Evolutionary conservation across 92 coral and sea anemone species (phyloP).

Genomic region (Palythoa heliodiscus): DNA sequence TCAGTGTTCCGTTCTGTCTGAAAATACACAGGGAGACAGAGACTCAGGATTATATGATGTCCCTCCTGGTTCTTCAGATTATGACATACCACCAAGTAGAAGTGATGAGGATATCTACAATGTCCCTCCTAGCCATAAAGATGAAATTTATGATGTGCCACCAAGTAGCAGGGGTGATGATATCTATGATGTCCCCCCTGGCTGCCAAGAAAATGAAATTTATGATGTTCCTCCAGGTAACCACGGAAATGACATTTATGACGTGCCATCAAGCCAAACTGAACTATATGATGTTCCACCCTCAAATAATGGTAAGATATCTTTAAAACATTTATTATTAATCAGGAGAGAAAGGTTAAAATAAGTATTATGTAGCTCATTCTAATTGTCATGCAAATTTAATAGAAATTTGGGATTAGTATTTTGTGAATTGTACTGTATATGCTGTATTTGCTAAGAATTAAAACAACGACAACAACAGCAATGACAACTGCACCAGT

Average conservation of each 20-base stretch:
- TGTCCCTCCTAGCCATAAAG: slow-evolving; percentile 36
- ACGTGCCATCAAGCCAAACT: slow-evolving; percentile 14
- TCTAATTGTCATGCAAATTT: too few species aligned
- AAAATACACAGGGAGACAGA: slow-evolving; percentile 48
- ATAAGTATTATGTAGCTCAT: too few species aligned
- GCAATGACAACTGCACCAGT: too few species aligned
- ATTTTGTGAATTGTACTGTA: too few species aligned
- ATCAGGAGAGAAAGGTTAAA: not conserved
- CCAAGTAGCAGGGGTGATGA: slow-evolving; percentile 43
- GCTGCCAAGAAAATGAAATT: not conserved
- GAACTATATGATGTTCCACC: slow-evolving; percentile 59
- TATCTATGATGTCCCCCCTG: slow-evolving; percentile 51
- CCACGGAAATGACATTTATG: not conserved
- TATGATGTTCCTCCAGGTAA: slow-evolving; percentile 52
- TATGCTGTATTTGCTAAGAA: too few species aligned
- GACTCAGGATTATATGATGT: slow-evolving; percentile 75
- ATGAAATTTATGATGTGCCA: slow-evolving; percentile 61
- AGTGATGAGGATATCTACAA: slow-evolving; percentile 33
- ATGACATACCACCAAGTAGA: slow-evolving; percentile 3
- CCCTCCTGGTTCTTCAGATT: slow-evolving; percentile 49
- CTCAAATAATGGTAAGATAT: slow-evolving; percentile 10
- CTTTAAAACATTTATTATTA: not conserved
- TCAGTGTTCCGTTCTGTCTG: slow-evolving; percentile 46
- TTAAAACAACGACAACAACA: too few species aligned
- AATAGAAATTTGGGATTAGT: too few species aligned